These are phyloP conservation scores for Entomobrya multifasciata DNA, from an alignment of 2,888 invertebrate species.

Conservation along the genomic window DNA sequence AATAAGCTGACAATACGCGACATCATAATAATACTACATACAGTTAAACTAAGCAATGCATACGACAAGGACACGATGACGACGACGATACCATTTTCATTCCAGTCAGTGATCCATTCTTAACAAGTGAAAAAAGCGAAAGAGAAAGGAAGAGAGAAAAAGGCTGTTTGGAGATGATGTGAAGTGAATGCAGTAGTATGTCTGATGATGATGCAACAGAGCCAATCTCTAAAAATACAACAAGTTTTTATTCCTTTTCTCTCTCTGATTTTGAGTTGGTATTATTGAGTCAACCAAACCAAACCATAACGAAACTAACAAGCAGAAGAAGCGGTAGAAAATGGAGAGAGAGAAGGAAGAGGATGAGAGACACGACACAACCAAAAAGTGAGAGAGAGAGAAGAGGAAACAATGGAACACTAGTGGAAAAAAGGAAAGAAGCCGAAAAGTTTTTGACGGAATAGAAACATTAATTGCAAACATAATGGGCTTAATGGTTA, in stretches of 20 bases:
- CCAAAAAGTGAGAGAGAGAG: no score
- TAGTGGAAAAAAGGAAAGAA: conserved; percentile 17
- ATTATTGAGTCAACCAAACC: conserved; percentile 20
- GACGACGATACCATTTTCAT: conserved; percentile 28
- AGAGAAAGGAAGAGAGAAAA: not conserved
- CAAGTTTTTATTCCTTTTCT: conserved; percentile 15
- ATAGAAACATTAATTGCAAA: conserved; percentile 77
- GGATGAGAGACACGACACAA: conserved; percentile 4
- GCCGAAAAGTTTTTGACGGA: conserved; percentile 66
- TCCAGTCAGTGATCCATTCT: conserved; percentile 56
- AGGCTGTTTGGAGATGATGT: not conserved
- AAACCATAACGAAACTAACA: conserved; percentile 47
- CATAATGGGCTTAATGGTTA: conserved; percentile 78
- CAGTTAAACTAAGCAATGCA: no score
- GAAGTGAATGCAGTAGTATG: conserved; percentile 3
- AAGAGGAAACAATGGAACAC: conserved; percentile 40
- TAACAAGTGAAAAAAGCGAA: conserved; percentile 7
- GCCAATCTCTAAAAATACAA: conserved; percentile 32
- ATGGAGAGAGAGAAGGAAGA: conserved; percentile 29
- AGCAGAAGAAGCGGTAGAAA: conserved; percentile 17
- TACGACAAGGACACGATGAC: not conserved
- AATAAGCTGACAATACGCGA: conserved; percentile 33
- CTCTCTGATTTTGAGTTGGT: not conserved
- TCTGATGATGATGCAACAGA: conserved; percentile 34
- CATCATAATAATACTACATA: not conserved